Evolutionary conservation across 2,797 vertebrate species (phyloP).

Genomic region (Rhincodon typus): DNA sequence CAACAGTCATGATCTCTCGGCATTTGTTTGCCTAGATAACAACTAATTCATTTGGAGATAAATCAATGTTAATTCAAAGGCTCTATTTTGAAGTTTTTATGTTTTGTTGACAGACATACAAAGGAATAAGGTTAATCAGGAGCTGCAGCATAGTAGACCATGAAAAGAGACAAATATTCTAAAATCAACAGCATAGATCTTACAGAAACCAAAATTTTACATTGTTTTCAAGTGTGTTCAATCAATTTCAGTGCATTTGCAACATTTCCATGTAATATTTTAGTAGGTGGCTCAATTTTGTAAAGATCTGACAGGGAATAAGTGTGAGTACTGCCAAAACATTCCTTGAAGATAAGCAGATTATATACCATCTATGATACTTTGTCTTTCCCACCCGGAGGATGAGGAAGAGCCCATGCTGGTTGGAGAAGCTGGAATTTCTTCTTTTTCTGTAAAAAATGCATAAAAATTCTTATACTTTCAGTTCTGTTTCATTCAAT

Average conservation of each 20-base stretch:
- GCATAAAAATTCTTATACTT: slow-evolving; percentile 14
- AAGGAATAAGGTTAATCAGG: not conserved
- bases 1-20: not conserved
- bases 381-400: slow-evolving; percentile 56
- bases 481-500: not conserved
- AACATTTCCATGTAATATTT: not conserved
- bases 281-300: not conserved
- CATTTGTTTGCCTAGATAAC: not conserved
- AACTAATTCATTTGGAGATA: not conserved
- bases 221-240: not conserved
- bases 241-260: not conserved
- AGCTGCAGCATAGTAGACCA: not conserved
- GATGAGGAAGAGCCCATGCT: slow-evolving; percentile 58
- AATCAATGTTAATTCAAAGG: not conserved
- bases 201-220: too few species aligned
- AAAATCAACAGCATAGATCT: not conserved
- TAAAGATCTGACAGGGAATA: not conserved
- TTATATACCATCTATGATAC: slow-evolving; percentile 43
- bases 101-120: not conserved
- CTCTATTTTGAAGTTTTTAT: not conserved
- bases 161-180: not conserved
- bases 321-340: not conserved
- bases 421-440: slow-evolving; percentile 61
- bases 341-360: not conserved
- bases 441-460: slow-evolving; percentile 57